phyloP scores from a whole-genome alignment of 2,888 invertebrate species.

The Andricus curvator region DNA sequence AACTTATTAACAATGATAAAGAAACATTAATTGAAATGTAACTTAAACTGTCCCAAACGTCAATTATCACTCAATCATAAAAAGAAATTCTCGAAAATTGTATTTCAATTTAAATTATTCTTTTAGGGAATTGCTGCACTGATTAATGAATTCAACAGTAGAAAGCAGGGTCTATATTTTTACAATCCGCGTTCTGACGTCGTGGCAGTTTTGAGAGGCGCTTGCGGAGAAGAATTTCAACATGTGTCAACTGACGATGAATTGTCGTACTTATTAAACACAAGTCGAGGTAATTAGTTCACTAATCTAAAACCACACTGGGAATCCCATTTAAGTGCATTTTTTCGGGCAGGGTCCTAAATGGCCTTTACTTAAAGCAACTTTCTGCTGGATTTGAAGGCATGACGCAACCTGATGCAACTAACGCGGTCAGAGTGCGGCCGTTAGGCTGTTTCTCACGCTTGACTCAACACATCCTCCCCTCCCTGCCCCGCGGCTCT shows the following conservation, averaged over 20 bases:
- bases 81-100: neutral
- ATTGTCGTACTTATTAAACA: constrained; percentile 80
- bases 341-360: too few species aligned
- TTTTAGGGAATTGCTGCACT: constrained; percentile 86
- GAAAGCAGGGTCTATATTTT: constrained; percentile 87
- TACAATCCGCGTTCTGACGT: constrained; percentile 85
- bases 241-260: constrained; percentile 82
- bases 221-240: constrained; percentile 83
- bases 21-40: too few species aligned
- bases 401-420: too few species aligned
- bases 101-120: constrained; percentile 19
- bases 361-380: too few species aligned
- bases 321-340: neutral
- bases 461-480: too few species aligned
- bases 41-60: too few species aligned
- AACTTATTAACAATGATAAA: too few species aligned
- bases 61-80: neutral
- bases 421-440: too few species aligned
- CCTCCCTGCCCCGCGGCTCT: too few species aligned
- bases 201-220: constrained; percentile 85
- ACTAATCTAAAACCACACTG: neutral
- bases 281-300: constrained; percentile 64
- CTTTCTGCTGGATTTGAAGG: too few species aligned
- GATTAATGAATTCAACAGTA: constrained; percentile 85
- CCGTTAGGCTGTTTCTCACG: too few species aligned